Evolutionary conservation across 2,797 vertebrate species (phyloP).

Genomic region (Peromyscus eremicus): DNA sequence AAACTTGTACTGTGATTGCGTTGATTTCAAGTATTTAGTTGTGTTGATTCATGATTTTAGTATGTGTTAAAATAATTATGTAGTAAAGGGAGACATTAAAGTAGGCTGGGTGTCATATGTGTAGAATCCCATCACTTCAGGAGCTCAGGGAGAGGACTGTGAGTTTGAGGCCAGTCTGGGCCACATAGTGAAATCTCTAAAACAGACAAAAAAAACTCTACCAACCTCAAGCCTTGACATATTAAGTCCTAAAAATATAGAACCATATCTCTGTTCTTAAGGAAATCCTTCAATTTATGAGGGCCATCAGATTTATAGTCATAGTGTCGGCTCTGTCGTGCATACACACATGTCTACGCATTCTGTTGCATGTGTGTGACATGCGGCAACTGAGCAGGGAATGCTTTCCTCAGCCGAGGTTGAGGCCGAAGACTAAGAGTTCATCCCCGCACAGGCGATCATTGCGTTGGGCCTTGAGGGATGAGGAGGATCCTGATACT

Average conservation of each 20-base stretch:
- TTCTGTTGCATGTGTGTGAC: background rate
- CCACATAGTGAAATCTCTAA: background rate
- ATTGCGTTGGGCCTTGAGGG: background rate
- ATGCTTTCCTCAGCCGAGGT: background rate
- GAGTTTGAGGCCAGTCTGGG: background rate
- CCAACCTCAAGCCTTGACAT: background rate
- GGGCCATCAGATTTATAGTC: background rate
- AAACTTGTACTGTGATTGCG: background rate
- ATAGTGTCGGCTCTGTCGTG: background rate
- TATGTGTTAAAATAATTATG: background rate
- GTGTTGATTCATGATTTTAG: conserved; percentile 11
- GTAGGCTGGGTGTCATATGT: background rate
- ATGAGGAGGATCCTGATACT: background rate
- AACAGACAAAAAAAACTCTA: background rate
- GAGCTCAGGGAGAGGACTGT: no score
- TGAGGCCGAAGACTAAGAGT: background rate
- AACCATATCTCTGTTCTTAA: background rate
- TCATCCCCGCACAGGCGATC: background rate
- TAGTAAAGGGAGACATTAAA: background rate
- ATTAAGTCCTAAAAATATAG: background rate
- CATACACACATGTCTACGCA: background rate
- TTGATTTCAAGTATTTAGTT: conserved; percentile 31
- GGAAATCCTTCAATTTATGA: conserved; percentile 30
- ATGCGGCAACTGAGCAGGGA: background rate
- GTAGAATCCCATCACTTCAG: no score